These are phyloP conservation scores for Caenorhabditis tropicalis DNA, from an alignment of 1,140 invertebrate genomes.

Conservation along the genomic window DNA sequence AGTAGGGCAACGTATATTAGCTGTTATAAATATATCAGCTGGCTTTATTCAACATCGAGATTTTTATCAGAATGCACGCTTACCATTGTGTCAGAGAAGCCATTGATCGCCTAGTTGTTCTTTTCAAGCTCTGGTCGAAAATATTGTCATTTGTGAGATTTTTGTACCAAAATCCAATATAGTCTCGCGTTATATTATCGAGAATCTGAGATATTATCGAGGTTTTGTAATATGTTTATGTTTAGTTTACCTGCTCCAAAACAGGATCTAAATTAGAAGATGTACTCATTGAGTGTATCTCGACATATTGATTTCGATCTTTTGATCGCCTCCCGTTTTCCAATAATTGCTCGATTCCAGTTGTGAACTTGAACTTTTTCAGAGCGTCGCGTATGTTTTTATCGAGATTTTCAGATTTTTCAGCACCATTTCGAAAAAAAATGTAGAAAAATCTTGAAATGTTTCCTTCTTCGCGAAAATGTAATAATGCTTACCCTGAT, in stretches of 20 bases:
- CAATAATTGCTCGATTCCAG: slow-evolving; percentile 48
- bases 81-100: slow-evolving; percentile 76
- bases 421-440: slow-evolving; percentile 23
- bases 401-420: not conserved
- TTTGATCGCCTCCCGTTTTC: slow-evolving; percentile 37
- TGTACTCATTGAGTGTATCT: slow-evolving; percentile 55
- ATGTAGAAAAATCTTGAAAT: slow-evolving; percentile 52
- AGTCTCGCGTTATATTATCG: slow-evolving; percentile 81
- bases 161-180: slow-evolving; percentile 82
- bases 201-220: slow-evolving; percentile 76
- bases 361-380: slow-evolving; percentile 31
- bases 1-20: no score
- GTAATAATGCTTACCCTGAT: slow-evolving; percentile 41
- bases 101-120: slow-evolving; percentile 75
- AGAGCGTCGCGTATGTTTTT: not conserved
- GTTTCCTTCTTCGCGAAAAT: not conserved
- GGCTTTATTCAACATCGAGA: no score
- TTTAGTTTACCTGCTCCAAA: slow-evolving; percentile 49
- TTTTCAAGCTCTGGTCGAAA: slow-evolving; percentile 75
- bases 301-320: slow-evolving; percentile 46
- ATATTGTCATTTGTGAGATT: slow-evolving; percentile 75
- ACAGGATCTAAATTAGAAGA: slow-evolving; percentile 51
- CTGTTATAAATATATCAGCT: no score
- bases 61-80: no score
- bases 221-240: no score